Conservation (phyloP, 2,797 vertebrate species). For the Buceros bicornis region DNA sequence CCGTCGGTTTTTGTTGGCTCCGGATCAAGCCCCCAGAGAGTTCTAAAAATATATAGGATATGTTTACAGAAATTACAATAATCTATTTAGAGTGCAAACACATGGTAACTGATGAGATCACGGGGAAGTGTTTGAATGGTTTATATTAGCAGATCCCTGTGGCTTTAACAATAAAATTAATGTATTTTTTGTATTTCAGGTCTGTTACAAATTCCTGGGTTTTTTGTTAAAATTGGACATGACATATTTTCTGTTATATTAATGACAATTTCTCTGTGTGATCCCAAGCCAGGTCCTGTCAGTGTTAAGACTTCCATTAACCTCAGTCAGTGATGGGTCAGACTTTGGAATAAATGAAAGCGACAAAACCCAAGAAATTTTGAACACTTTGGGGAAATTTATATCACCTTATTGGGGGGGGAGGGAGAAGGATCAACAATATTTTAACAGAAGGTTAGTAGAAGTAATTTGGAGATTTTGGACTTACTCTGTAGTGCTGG, state of each 20-base stretch:
- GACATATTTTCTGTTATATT: neutral
- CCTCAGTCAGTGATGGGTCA: neutral
- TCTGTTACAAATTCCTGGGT: neutral
- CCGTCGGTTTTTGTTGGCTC: neutral
- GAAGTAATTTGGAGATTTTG: neutral
- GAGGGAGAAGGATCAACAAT: neutral
- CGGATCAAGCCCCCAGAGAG: neutral
- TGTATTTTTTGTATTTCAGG: neutral
- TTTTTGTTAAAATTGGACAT: neutral
- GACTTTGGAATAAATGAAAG: neutral
- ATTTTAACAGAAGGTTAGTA: neutral
- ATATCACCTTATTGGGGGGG: neutral
- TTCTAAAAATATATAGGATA: slow-evolving; percentile 53
- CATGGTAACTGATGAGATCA: slow-evolving; percentile 43
- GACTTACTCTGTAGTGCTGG: neutral
- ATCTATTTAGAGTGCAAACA: slow-evolving; percentile 64
- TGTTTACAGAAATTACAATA: slow-evolving; percentile 57
- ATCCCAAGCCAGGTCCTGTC: neutral
- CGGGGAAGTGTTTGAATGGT: slow-evolving; percentile 9
- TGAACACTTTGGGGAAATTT: neutral
- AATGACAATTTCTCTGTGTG: neutral
- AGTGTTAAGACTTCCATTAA: neutral
- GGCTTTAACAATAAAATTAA: slow-evolving; percentile 36
- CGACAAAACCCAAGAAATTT: neutral
- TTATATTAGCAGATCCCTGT: slow-evolving; percentile 21